Base-by-base conservation (phyloP, 2,888 invertebrate species). In the Fragum sueziense region DNA sequence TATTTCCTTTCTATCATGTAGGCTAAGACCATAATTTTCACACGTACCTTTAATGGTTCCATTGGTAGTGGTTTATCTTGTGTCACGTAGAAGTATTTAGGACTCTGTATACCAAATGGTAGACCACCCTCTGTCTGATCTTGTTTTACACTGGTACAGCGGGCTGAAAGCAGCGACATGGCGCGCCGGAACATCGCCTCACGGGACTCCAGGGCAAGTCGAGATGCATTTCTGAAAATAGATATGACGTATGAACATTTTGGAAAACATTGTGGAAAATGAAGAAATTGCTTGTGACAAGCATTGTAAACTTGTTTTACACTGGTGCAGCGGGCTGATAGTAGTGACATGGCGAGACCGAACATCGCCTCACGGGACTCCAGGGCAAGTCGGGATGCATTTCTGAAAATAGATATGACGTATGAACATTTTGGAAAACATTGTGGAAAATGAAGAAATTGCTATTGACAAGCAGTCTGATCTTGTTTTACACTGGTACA, bases 41-140 rank as follows among this genome's bases (percentile, higher is more conserved):
- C n/a, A n/a, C n/a, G 68, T 84, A 91, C 92, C 87, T 90, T 90
- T 17, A 92, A 82, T 0, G 92, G 92, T 57, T 88, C 86, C 90
- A 91, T 90, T 2, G 92, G 91, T 31, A 84, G n/a, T 3, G 92
- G 91, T 65, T 85, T 88, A 20, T 87, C 82, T 78, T 92, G 92
- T 59, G 88, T 82, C 34, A 92, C 86, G 80, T 90, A 91, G 85
- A 91, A 89, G 78, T 89, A 89, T 78, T 88, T 82, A 3, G 89
- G 89, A 20, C 84, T 69, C 57, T 87, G 86, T 0, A 74, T 76
- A 27, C 88, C 88, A n/a, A 87, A 86, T 11, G 86, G 85, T 0
- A 78, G 79, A 31, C 85, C 81, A 20, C 74, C 41, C 37, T 72
- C 71, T 7, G 61, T 62, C 4, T 72, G 75, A 27, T 67, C 65